Evolutionary conservation across 2,888 invertebrate genomes (phyloP), one percentile per base, ranked within the genome.

Genomic region (Seira musarum): DNA sequence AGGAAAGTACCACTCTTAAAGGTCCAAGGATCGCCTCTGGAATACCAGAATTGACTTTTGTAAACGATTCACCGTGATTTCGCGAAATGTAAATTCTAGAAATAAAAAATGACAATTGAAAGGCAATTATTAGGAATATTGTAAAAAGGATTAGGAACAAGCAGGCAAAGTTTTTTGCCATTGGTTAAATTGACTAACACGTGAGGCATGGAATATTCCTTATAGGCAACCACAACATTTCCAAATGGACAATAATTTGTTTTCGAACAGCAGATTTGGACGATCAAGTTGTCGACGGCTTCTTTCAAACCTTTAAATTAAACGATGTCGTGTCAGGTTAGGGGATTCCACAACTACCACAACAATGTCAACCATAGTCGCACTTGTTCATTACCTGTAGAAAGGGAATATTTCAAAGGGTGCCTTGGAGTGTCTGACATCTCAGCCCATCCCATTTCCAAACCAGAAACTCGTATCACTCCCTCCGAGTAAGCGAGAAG

Each of bases 251-350:
- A 86, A 40, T 49, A 75, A 0, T 53, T 19, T 0, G 83, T 40
- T 57, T 79, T 84, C n/a, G 40, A 40, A 63, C 85, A 85, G 60
- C 85, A 85, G 35, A 61, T 82, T 65, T 84, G 84, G 17, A 67
- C 66, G 0, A 85, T 64, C 5, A 85, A 15, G 71, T 66, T 79
- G 22, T 82, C 80, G 0, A 84, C 72, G 0, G 66, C 70, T 10
- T 63, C 24, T 0, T 65, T 65, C 13, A 84, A 72, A 13, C 83
- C 85, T 84, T n/a, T n/a, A n/a, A n/a, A n/a, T n/a, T n/a, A n/a
- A n/a, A n/a, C n/a, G n/a, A n/a, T n/a, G 75, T 1, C 69, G 25
- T 17, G 19, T 30, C 5, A 10, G 5, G 19, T 30, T 15, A 35
- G 5, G 17, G 22, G 15, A 25, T 10, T 64, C 2, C n/a, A 64